A percentile compares a stretch with the other conserved stretches of the same genome.
These are phyloP conservation scores for Acropternis orthonyx DNA, from an alignment of 2,797 vertebrate genomes.

Conservation along the genomic window DNA sequence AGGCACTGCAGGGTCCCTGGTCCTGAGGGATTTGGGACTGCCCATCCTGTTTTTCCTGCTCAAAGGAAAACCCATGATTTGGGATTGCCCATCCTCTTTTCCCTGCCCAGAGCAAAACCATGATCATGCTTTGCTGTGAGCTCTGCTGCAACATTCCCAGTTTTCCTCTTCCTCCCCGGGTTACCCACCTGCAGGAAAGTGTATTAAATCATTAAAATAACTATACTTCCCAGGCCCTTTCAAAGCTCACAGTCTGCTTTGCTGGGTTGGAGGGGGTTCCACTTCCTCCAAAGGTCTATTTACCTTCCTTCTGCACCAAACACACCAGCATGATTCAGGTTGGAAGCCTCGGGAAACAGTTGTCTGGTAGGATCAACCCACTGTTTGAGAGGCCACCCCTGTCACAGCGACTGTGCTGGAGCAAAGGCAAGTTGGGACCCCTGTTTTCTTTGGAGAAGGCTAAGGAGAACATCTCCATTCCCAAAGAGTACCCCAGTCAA, in stretches of 20 bases:
- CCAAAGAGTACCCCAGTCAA: background rate
- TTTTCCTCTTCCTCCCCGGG: background rate
- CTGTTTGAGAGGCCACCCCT: background rate
- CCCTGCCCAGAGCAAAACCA: background rate
- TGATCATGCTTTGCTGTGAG: background rate
- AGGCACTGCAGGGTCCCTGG: background rate
- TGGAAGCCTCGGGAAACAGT: background rate
- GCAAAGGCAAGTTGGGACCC: background rate
- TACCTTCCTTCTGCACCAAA: background rate
- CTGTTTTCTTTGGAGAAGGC: background rate
- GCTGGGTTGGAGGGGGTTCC: background rate
- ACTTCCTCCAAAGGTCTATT: background rate
- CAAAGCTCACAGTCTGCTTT: background rate
- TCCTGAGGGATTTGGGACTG: background rate
- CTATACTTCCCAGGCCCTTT: background rate
- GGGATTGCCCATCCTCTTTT: background rate
- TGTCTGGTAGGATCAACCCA: background rate
- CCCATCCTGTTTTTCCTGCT: background rate
- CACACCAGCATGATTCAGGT: accelerated
- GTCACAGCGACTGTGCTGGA: background rate
- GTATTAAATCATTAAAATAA: background rate
- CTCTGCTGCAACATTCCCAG: background rate
- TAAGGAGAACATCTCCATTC: background rate
- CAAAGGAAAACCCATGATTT: too few species aligned
- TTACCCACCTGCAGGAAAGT: background rate